Percentiles rank a stretch among this genome's conserved stretches.
These are phyloP conservation scores for Gracilinanus agilis DNA, from an alignment of 2,113 vertebrate species.

Conservation along the genomic window DNA sequence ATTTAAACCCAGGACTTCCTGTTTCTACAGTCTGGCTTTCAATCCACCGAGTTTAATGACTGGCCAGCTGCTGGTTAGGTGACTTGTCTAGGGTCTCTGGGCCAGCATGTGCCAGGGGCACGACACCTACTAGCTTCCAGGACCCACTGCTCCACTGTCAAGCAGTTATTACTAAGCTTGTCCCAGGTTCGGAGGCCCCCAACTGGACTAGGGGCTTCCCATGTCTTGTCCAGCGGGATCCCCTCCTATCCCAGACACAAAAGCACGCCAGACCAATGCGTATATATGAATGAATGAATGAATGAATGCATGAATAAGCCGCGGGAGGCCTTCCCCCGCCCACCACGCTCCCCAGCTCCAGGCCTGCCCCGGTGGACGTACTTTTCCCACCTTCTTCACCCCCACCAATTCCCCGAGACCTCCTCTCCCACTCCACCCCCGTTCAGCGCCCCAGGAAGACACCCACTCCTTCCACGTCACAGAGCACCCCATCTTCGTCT, in stretches of 20 bases:
- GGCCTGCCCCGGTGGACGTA: fast-evolving
- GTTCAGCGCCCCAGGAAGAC: not conserved
- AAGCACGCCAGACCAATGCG: not conserved
- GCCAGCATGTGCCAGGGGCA: too few relatives aligned
- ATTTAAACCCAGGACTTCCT: too few relatives aligned
- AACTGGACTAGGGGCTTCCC: not conserved
- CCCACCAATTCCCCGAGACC: too few relatives aligned
- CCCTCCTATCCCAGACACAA: not conserved
- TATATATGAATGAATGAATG: not conserved
- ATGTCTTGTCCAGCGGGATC: not conserved
- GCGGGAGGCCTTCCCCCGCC: not conserved
- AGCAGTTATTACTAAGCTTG: not conserved
- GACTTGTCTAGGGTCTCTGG: too few relatives aligned
- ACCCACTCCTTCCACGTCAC: too few relatives aligned
- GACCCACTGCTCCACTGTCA: not conserved
- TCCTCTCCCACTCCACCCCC: not conserved
- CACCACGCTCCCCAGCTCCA: not conserved
- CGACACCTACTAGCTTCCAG: not conserved
- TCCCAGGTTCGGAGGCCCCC: too few relatives aligned
- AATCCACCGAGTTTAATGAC: too few relatives aligned
- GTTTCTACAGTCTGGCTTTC: too few relatives aligned
- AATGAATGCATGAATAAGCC: not conserved
- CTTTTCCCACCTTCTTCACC: not conserved
- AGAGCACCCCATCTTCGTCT: not conserved
- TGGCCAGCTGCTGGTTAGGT: too few relatives aligned